Base-by-base conservation (phyloP, 2,113 vertebrate species). In the Proterorhinus semilunaris region DNA sequence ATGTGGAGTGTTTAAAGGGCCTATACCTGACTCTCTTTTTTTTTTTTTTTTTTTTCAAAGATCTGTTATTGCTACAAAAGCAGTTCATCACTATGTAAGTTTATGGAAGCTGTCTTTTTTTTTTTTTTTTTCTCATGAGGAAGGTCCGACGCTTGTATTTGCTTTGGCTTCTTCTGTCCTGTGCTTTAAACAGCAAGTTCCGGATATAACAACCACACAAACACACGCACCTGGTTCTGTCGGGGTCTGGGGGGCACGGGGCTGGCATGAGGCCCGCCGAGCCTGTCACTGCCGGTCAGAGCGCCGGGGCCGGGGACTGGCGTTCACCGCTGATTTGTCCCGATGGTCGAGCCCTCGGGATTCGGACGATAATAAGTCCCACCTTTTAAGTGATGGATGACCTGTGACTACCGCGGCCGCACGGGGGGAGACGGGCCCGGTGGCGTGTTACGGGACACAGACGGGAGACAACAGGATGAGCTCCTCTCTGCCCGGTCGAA, bases 321-420 rank as follows among this genome's bases (percentile, higher is more conserved):
- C 90, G 91, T 90, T 92, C 90, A 91, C 79, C 86, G 78, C 80
- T 90, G 88, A 91, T 91, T 87, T 84, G 84, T 85, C 86, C 74
- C 71, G 85, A 90, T 83, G 64, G 65, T 65, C 53, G 59, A 72
- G 72, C 85, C 89, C 85, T 81, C 67, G 53, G 86, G 89, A 81
- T 80, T 79, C 62, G 49, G 75, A 85, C 86, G 87, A 86, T 92
- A 91, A 91, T 90, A 91, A 86, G 78, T 78, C 65, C 82, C 83
- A 88, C 86, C 91, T 90, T 84, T 36, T 36, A 36, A 82, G 84
- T 91, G 90, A 91, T 84, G 87, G 88, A 92, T 93, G 87, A 91
- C 87, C 86, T 90, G 85, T 90, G 90, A 92, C 90, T 36, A 91
- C 79, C 84, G 70, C 78, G 69, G 87, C 79, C 85, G 81, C 86